Base-by-base conservation (phyloP, 2,888 invertebrate species). In the Caenorhabditis plicata region DNA sequence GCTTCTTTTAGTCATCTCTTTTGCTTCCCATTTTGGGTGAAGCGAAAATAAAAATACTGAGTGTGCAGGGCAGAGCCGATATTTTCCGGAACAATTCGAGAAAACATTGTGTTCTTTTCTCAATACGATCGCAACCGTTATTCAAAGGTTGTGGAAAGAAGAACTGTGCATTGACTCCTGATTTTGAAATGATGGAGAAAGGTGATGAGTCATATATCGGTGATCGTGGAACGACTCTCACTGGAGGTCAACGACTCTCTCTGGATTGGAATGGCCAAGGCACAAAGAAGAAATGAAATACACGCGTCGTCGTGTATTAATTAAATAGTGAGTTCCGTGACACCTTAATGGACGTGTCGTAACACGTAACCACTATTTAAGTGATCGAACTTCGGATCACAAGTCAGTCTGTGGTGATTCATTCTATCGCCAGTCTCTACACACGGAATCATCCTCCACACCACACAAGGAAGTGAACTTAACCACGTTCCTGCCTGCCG, bases 21-120 rank as follows among this genome's bases (percentile, higher is more conserved):
- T 67, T 73, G 79, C 29, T 83, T 82, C 13, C 75, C 82, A 85
- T 91, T 17, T 83, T 91, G 62, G 87, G 87, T 13, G 91, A 91
- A 81, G 81, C 90, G 15, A 85, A 86, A 1, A 82, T 87, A 81
- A 74, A 26, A 63, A 85, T 5, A 83, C 85, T 0, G 91, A 89
- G 79, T 72, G 70, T 36, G 32, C 63, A 41, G 90, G 90, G n/a
- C n/a, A 82, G 88, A 90, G 71, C 87, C 91, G 90, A 84, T 87
- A 26, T 85, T 87, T 71, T 86, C 86, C 39, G 86, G 86, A 1
- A 89, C 90, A 60, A 88, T 96, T 0, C 85, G 90, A 9, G 92
- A 94, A 77, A 96, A 96, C 82, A 91, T 96, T 65, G 82, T 92
- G 1, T 95, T 96, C 82, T 94, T 93, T 0, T 87, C 86, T 75